Base-by-base conservation (phyloP, 2,797 vertebrate genomes). In the Phoxinus dragarum region DNA sequence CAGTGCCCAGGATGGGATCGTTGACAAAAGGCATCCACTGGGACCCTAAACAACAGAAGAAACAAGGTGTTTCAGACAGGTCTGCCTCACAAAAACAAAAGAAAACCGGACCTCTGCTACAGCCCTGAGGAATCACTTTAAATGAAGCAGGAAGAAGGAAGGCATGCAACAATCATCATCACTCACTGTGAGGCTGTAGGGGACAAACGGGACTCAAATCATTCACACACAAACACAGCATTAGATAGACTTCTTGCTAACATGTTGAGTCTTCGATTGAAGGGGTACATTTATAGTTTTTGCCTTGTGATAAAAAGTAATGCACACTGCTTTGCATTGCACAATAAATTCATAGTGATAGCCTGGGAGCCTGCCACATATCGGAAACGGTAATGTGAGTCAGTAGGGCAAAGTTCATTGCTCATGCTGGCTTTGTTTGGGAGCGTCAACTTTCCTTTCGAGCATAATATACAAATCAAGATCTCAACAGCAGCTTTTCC, bases 101-200 rank as follows among this genome's bases (percentile, higher is more conserved):
- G 83, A 81, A 87, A 78, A 75, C 61, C 86, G 78, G 56, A 56
- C 84, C 74, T 74, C 73, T 84, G 66, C 64, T 67, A 68, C 31
- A 84, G 67, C 69, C 87, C 84, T 83, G 66, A 84, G 79, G 67
- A 82, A 88, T 82, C 66, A 40, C 76, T 47, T 47, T 77, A 83
- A 54, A 76, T 81, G 64, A 81, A 87, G 73, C 79, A 80, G 88
- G 82, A 90, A 85, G 71, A 76, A 76, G 88, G 89, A 89, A 84
- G 82, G 87, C 73, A 91, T 84, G 85, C 81, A 88, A 84, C 44
- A 31, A 79, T 68, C 38, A 38, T 84, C 73, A 84, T 49, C 23
- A 42, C 71, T 73, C 69, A 47, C 67, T 61, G 38, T 81, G 69
- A 69, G 54, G 31, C 84, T 76, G 76, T 68, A 23, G 64, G 84